These are phyloP conservation scores for Nemoura dubitans DNA, from an alignment of 2,888 invertebrate genomes.

Conservation along the genomic window DNA sequence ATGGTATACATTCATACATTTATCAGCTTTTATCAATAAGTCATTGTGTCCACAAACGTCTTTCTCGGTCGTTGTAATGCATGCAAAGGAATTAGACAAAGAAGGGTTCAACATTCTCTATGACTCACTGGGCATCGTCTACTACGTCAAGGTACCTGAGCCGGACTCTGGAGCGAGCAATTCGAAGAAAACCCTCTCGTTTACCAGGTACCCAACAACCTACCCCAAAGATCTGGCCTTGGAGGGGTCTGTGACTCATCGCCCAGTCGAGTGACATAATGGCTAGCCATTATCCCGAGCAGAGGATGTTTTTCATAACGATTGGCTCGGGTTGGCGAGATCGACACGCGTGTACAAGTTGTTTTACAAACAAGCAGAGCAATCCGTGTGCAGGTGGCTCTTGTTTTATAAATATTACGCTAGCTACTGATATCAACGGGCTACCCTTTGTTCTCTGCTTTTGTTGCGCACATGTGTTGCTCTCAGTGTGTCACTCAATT, in stretches of 20 bases:
- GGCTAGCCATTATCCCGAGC: not conserved
- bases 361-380: not conserved
- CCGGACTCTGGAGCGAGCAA: not conserved
- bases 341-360: not conserved
- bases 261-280: not conserved
- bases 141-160: not conserved
- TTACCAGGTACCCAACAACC: not conserved
- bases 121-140: not conserved
- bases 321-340: not conserved
- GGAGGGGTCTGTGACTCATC: not conserved
- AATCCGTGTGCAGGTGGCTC: not conserved
- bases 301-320: not conserved
- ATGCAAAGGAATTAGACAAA: not conserved
- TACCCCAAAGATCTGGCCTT: not conserved
- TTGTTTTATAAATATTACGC: not conserved
- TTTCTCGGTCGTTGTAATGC: not conserved
- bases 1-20: not conserved
- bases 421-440: not conserved
- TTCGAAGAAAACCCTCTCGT: not conserved
- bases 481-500: not conserved
- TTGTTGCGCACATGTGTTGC: not conserved
- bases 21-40: conserved; percentile 7
- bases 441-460: not conserved
- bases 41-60: not conserved
- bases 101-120: not conserved